phyloP scores from a whole-genome alignment of 2,888 invertebrate genomes.

The Arenicola marina region DNA sequence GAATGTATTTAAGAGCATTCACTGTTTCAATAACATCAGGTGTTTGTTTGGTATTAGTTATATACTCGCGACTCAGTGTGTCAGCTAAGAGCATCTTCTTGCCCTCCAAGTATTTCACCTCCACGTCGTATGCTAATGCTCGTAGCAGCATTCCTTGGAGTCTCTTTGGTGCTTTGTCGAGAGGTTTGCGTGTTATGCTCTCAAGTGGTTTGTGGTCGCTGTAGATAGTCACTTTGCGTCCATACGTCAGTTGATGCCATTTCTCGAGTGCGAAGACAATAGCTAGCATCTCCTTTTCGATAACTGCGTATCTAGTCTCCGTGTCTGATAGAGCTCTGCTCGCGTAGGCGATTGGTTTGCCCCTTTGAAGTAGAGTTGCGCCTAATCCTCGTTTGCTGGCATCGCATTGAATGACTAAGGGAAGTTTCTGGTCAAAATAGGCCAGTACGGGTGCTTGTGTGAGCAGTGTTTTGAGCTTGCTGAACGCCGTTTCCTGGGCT shows the following conservation, averaged over 20 bases:
- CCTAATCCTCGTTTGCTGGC: background rate
- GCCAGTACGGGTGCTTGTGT: constrained; percentile 1
- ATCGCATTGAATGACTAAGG: background rate
- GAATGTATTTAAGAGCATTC: too few relatives aligned
- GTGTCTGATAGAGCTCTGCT: background rate
- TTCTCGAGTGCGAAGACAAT: too few relatives aligned
- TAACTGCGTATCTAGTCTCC: too few relatives aligned
- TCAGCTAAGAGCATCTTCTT: background rate
- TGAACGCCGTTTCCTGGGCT: background rate
- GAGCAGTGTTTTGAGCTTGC: background rate
- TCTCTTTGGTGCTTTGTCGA: too few relatives aligned
- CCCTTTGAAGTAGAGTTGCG: constrained; percentile 1
- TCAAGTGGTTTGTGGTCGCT: too few relatives aligned
- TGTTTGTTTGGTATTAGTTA: background rate
- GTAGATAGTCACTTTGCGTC: too few relatives aligned
- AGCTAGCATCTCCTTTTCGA: too few relatives aligned
- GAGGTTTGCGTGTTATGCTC: too few relatives aligned
- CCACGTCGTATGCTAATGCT: background rate
- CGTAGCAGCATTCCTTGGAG: background rate
- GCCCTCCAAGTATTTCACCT: background rate
- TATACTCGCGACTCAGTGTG: background rate
- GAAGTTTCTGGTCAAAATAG: constrained; percentile 1
- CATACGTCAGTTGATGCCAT: too few relatives aligned
- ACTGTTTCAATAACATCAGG: background rate
- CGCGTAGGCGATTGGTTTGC: background rate